Evolutionary conservation across 2,888 invertebrate species (phyloP).

Genomic region (Brenthis daphne): DNA sequence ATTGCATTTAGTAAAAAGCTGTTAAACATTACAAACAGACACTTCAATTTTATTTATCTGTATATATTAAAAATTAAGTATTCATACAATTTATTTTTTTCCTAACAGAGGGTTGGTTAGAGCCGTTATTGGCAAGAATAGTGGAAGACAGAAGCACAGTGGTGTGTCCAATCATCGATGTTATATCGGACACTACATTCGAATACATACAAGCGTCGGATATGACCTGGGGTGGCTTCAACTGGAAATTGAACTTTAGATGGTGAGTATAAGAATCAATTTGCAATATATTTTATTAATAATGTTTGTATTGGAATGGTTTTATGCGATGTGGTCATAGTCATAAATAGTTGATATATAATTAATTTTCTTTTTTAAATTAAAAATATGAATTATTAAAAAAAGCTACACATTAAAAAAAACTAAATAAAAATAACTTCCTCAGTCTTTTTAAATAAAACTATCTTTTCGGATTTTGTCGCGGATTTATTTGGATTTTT

Average conservation of each 20-base stretch:
- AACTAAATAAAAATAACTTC: no score
- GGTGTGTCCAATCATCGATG: slow-evolving; percentile 99
- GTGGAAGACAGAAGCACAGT: slow-evolving; percentile 96
- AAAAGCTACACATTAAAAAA: no score
- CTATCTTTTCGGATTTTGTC: no score
- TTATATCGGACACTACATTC: slow-evolving; percentile 99
- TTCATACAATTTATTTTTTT: slow-evolving; percentile 5
- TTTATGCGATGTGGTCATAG: slow-evolving; percentile 10
- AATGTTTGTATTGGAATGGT: neutral
- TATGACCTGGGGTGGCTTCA: slow-evolving; percentile 99
- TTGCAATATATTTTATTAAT: slow-evolving; percentile 11
- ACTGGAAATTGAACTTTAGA: slow-evolving; percentile 99
- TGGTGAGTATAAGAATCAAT: slow-evolving; percentile 84
- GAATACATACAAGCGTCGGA: slow-evolving; percentile 99
- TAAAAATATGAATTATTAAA: no score
- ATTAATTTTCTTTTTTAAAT: no score
- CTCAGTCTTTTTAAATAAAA: no score
- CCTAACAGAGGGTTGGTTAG: slow-evolving; percentile 95
- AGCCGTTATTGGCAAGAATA: slow-evolving; percentile 95
- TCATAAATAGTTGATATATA: neutral
- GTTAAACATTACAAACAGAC: no score
- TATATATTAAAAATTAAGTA: no score
- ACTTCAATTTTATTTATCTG: no score
- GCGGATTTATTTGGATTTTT: no score
- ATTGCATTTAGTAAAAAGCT: no score